Conservation (phyloP, 30 jellyfish, hydroid and myxozoan species). For the Hydractinia echinata region DNA sequence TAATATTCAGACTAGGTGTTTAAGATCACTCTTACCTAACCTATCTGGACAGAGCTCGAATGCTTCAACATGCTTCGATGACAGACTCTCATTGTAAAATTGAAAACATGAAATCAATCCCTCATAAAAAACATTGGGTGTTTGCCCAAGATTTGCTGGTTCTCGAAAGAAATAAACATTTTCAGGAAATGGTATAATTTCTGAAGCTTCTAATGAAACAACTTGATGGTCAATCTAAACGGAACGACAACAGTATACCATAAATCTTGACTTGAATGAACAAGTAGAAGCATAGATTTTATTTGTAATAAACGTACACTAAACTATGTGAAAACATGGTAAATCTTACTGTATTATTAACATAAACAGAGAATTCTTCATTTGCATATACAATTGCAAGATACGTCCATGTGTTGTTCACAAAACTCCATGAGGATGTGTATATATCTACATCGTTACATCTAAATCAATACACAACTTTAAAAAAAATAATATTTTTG, state of each 20-base stretch:
- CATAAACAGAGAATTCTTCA: background rate
- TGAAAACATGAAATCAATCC: slow-evolving; percentile 8
- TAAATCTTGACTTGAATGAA: too few relatives aligned
- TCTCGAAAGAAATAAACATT: background rate
- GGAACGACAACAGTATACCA: background rate
- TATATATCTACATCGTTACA: background rate
- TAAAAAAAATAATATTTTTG: background rate
- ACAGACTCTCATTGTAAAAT: background rate
- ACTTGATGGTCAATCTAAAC: slow-evolving; percentile 1
- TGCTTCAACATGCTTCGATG: background rate
- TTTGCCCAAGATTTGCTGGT: background rate
- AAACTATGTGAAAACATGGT: background rate
- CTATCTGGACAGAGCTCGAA: slow-evolving; percentile 11
- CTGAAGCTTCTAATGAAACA: background rate
- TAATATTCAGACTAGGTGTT: background rate
- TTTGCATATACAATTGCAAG: background rate
- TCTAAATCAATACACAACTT: background rate
- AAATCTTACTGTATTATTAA: background rate
- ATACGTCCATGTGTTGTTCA: slow-evolving; percentile 5
- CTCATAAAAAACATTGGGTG: background rate
- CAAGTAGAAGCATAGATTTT: too few relatives aligned
- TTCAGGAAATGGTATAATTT: background rate
- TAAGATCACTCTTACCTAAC: background rate
- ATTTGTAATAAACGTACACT: background rate
- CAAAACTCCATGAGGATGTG: background rate